phyloP scores from a whole-genome alignment of 2,113 vertebrate species.

The Platysteira castanea region DNA sequence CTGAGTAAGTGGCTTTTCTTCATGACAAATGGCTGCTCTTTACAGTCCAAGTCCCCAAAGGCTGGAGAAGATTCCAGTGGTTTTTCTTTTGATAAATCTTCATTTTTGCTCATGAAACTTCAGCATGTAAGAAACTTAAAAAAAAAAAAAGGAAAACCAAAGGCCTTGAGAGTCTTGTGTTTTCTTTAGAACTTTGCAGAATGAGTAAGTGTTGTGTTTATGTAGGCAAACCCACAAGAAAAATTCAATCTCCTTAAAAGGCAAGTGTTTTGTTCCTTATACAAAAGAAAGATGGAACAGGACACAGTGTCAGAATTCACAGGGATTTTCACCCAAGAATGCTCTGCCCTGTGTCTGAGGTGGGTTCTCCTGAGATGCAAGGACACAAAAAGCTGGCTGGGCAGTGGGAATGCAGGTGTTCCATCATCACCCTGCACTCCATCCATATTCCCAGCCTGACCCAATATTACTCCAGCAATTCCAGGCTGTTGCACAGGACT shows the following conservation, averaged over 20 bases:
- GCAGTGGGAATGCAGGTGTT: neutral
- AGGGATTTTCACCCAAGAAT: neutral
- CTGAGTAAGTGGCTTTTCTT: neutral
- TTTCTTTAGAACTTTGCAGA: slow-evolving; percentile 23
- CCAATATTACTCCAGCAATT: neutral
- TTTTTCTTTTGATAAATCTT: neutral
- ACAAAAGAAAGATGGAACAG: neutral
- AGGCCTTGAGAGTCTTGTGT: neutral
- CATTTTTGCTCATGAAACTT: neutral
- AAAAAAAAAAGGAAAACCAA: neutral
- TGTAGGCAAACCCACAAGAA: slow-evolving; percentile 35
- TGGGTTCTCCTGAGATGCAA: neutral
- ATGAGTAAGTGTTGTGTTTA: slow-evolving; percentile 49
- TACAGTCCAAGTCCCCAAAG: neutral
- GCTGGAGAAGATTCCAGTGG: neutral
- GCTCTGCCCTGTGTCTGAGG: neutral
- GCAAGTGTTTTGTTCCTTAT: neutral
- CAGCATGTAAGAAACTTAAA: neutral
- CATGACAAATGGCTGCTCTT: neutral
- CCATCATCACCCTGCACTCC: neutral
- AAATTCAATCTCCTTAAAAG: slow-evolving; percentile 41
- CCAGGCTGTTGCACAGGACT: neutral
- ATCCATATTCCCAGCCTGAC: neutral
- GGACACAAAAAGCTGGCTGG: neutral
- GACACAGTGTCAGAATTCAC: neutral